These are phyloP conservation scores for Micrasema longulum DNA, from an alignment of 1,140 invertebrate species.

Conservation along the genomic window DNA sequence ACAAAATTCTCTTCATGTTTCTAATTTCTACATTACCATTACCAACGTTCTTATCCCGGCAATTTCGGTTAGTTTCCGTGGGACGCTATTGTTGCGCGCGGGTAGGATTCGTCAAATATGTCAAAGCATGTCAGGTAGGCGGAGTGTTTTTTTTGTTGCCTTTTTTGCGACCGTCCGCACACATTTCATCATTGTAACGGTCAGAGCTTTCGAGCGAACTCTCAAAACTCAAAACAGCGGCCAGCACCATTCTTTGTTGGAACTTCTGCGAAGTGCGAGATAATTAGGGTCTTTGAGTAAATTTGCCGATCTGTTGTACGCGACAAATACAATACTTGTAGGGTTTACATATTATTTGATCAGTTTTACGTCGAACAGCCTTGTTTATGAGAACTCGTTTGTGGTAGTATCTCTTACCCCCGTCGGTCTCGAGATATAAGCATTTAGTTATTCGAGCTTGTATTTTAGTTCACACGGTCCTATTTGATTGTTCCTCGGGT, in stretches of 20 bases:
- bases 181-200: constrained; percentile 2
- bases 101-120: constrained; percentile 26
- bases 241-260: neutral
- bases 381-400: too few species aligned
- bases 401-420: too few species aligned
- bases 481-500: constrained; percentile 16
- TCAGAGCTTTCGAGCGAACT: constrained; percentile 10
- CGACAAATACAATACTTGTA: too few species aligned
- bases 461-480: constrained; percentile 25
- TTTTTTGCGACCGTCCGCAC: constrained; percentile 3
- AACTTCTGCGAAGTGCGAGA: neutral
- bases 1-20: constrained; percentile 8
- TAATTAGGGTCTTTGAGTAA: neutral
- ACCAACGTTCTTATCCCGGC: too few species aligned
- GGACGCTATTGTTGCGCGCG: constrained; percentile 10
- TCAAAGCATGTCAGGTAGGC: constrained; percentile 33
- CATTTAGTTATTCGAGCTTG: neutral
- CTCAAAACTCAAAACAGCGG: constrained; percentile 17
- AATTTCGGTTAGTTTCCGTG: constrained; percentile 14
- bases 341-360: too few species aligned
- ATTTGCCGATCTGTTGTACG: too few species aligned
- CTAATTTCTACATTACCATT: neutral
- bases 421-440: too few species aligned
- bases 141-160: neutral
- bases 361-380: too few species aligned